phyloP scores from a whole-genome alignment of 2,888 invertebrate genomes.

The Phengaris alcon region DNA sequence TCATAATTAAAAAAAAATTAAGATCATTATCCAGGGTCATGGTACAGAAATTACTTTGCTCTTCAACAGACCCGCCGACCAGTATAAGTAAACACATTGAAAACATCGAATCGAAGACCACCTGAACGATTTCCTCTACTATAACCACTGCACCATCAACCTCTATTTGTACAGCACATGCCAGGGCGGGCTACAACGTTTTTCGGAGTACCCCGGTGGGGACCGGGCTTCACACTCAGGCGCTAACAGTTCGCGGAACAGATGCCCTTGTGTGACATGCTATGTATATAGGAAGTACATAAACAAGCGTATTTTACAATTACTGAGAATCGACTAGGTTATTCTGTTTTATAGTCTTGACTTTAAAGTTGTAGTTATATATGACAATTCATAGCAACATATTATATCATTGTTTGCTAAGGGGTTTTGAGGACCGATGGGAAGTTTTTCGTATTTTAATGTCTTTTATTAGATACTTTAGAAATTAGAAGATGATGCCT shows the following conservation, averaged over 20 bases:
- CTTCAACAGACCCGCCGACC: no score
- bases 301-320: neutral
- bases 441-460: no score
- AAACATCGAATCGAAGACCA: neutral
- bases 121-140: neutral
- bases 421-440: no score
- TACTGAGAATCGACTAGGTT: neutral
- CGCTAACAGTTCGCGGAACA: slow-evolving; percentile 61
- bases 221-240: slow-evolving; percentile 46
- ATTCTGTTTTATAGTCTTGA: neutral
- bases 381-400: neutral
- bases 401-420: no score
- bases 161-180: neutral
- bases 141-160: neutral
- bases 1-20: no score
- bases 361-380: neutral
- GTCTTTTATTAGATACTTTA: no score
- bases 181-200: neutral
- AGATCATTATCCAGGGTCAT: no score
- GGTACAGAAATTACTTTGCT: no score
- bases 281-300: slow-evolving; percentile 5
- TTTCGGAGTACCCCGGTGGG: slow-evolving; percentile 30
- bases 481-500: no score
- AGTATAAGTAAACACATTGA: no score
- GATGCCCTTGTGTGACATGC: slow-evolving; percentile 41